phyloP scores from a whole-genome alignment of 2,888 invertebrate genomes.

The Apamea crenata region DNA sequence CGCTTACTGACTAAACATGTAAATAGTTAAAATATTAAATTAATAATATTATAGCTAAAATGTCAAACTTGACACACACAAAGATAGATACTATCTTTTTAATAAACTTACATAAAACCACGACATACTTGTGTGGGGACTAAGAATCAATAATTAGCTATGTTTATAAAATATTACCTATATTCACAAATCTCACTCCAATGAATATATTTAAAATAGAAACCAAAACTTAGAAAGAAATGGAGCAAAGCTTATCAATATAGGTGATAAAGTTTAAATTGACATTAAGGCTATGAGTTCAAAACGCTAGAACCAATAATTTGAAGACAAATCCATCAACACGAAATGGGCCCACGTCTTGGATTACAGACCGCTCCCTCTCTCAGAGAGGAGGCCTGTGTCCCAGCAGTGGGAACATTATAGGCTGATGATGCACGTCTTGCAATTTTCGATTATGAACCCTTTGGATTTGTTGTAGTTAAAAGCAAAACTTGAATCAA shows the following conservation, averaged over 20 bases:
- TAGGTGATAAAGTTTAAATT: neutral
- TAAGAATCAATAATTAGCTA: neutral
- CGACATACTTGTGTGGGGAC: neutral
- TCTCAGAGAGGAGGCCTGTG: neutral
- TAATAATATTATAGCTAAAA: slow-evolving; percentile 24
- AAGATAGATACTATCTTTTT: slow-evolving; percentile 70
- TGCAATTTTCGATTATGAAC: neutral
- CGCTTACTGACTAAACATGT: slow-evolving; percentile 38
- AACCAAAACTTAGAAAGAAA: neutral
- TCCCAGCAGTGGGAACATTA: neutral
- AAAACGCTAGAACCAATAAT: neutral
- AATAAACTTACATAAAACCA: slow-evolving; percentile 19
- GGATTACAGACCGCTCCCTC: neutral
- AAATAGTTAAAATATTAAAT: slow-evolving; percentile 32
- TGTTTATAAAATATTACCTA: neutral
- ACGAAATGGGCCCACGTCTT: neutral
- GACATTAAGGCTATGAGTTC: no score
- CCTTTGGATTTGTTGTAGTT: neutral
- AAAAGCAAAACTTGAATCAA: neutral
- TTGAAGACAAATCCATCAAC: neutral
- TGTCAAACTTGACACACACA: slow-evolving; percentile 65
- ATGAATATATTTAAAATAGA: neutral
- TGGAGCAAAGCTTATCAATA: neutral
- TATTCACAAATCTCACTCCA: neutral
- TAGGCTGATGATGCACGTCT: neutral